These are phyloP conservation scores for Bombus fervidus DNA, from an alignment of 1,140 invertebrate species.

Conservation along the genomic window DNA sequence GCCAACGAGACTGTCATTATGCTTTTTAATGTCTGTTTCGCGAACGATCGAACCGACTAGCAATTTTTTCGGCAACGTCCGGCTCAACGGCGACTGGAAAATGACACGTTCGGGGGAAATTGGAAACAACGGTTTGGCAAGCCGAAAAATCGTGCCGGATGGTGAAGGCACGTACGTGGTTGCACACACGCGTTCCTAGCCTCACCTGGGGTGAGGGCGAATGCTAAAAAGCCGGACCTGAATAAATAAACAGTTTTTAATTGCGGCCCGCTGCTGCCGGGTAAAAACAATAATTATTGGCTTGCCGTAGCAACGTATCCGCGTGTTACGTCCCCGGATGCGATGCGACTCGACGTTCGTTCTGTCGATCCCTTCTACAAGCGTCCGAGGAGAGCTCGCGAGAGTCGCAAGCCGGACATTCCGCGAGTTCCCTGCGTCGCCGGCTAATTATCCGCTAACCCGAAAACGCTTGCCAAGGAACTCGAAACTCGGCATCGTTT, in stretches of 20 bases:
- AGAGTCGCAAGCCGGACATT: too few relatives aligned
- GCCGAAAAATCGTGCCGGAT: constrained; percentile 73
- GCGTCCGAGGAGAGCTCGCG: background rate
- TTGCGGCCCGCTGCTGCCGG: constrained; percentile 78
- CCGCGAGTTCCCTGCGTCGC: background rate
- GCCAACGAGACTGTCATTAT: background rate
- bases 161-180: constrained; percentile 37
- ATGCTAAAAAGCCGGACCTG: constrained; percentile 80
- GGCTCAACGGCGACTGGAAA: constrained; percentile 53
- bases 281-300: constrained; percentile 83
- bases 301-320: constrained; percentile 61
- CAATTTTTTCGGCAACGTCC: constrained; percentile 57
- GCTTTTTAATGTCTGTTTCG: constrained; percentile 53
- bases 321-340: constrained; percentile 17
- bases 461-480: background rate
- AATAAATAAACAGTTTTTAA: constrained; percentile 83
- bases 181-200: constrained; percentile 47
- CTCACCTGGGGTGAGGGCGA: constrained; percentile 63
- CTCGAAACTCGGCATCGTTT: background rate
- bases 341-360: background rate
- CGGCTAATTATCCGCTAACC: background rate
- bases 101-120: constrained; percentile 66
- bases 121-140: constrained; percentile 69
- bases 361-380: too few relatives aligned
- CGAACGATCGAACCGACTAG: constrained; percentile 50